Base-by-base conservation (phyloP, 2,797 vertebrate genomes). In the Eulemur mongoz region DNA sequence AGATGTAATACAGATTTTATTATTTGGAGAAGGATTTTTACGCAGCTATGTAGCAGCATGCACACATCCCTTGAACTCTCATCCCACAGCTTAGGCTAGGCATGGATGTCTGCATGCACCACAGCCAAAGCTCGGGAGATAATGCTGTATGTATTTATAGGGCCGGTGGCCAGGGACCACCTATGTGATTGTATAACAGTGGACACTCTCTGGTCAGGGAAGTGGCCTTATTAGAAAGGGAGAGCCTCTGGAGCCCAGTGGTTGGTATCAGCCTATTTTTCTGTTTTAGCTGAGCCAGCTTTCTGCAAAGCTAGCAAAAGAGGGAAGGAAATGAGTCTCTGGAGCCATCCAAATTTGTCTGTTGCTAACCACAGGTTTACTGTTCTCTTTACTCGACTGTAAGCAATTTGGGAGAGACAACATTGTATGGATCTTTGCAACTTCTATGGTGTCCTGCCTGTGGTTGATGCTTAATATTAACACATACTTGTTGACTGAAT, bases 151-250 rank as follows among this genome's bases (percentile, higher is more conserved):
- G 7, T 59, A 48, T 50, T 94, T 83, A 45, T 22, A 95, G 89
- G 38, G 27, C 40, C 85, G 14, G 52, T 11, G 15, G 12, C 43
- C 32, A 69, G 86, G 91, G 40, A 76, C 18, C 69, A 89, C 23
- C n/a, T 32, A 4, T 89, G 45, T 72, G 45, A 69, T 82, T 97
- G 25, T 65, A 20, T 82, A 91, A 89, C 61, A 43, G 1, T 61
- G 52, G 63, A 82, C 65, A 17, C 52, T 59, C 57, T 69, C 69
- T 94, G 70, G 43, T 86, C 50, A 45, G 57, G 69, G 69, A 95
- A 92, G 82, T 83, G 83, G n/a, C 89, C 91, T 96, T 92, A 89
- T 65, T 95, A 75, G 67, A 96, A 91, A 92, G 25, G 59, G 75
- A 93, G 75, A 59, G 27, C 15, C 69, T 48, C 17, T 57, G 65